These are phyloP conservation scores for Capitulum mitella DNA, from an alignment of 2,888 invertebrate genomes.

Conservation along the genomic window DNA sequence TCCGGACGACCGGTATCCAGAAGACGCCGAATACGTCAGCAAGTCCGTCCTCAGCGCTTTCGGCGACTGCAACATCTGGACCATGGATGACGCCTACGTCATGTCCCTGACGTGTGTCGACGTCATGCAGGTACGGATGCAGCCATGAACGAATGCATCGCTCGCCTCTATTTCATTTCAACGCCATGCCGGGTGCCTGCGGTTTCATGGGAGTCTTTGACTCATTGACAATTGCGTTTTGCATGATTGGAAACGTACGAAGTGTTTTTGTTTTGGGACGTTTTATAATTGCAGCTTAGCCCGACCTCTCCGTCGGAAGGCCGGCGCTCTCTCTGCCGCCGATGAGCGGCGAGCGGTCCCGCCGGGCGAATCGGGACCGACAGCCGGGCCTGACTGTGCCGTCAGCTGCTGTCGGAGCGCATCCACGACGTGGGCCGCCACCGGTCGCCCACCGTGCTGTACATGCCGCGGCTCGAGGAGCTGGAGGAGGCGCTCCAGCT, in stretches of 20 bases:
- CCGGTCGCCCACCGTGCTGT: constrained; percentile 14
- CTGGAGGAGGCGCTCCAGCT: constrained; percentile 16
- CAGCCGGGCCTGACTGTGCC: not conserved
- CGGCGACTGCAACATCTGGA: constrained; percentile 18
- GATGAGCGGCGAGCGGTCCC: no score
- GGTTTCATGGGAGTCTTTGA: no score
- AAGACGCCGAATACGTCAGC: constrained; percentile 15
- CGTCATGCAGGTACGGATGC: constrained; percentile 21
- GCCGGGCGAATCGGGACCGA: no score
- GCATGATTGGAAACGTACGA: no score
- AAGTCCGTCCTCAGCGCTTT: constrained; percentile 3
- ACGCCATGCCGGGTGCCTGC: no score
- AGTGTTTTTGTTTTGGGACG: no score
- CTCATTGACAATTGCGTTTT: no score
- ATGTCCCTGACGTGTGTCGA: constrained; percentile 11
- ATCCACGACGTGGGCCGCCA: constrained; percentile 19
- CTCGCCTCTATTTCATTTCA: no score
- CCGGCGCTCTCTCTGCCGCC: no score
- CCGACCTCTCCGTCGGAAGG: no score
- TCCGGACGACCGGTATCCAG: constrained; percentile 2
- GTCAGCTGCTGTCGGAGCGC: constrained; percentile 1
- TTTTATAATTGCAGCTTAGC: no score
- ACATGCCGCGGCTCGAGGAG: constrained; percentile 18
- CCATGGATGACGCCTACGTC: constrained; percentile 22
- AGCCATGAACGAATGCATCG: no score